Evolutionary conservation across 1,140 invertebrate genomes (phyloP).

Genomic region (Ooceraea biroi): DNA sequence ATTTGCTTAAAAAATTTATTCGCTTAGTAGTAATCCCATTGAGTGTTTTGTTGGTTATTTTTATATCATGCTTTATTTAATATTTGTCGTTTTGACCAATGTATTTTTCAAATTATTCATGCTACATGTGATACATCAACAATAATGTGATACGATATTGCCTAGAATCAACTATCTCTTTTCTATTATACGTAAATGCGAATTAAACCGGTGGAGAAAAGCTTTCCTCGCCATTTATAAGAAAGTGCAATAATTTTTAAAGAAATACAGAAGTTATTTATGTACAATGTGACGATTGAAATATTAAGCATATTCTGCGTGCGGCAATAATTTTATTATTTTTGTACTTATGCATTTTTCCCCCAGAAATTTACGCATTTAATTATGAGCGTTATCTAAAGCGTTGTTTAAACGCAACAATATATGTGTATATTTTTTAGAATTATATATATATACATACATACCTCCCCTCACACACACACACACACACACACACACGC

Average conservation of each 20-base stretch:
- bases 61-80: no score
- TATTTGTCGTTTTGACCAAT: no score
- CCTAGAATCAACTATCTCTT: no score
- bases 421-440: neutral
- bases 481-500: no score
- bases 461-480: no score
- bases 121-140: no score
- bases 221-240: no score
- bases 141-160: no score
- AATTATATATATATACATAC: neutral
- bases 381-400: slow-evolving; percentile 31
- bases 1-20: slow-evolving; percentile 1
- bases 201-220: no score
- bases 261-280: neutral
- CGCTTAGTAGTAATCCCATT: neutral
- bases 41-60: neutral
- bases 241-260: slow-evolving; percentile 1
- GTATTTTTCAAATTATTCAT: no score
- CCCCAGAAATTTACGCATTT: slow-evolving; percentile 45
- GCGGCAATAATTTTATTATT: slow-evolving; percentile 31
- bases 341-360: slow-evolving; percentile 57
- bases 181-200: no score
- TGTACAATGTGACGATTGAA: slow-evolving; percentile 3
- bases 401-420: neutral
- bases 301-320: neutral